Conservation (phyloP, 2,797 vertebrate species). For the Emys orbicularis region DNA sequence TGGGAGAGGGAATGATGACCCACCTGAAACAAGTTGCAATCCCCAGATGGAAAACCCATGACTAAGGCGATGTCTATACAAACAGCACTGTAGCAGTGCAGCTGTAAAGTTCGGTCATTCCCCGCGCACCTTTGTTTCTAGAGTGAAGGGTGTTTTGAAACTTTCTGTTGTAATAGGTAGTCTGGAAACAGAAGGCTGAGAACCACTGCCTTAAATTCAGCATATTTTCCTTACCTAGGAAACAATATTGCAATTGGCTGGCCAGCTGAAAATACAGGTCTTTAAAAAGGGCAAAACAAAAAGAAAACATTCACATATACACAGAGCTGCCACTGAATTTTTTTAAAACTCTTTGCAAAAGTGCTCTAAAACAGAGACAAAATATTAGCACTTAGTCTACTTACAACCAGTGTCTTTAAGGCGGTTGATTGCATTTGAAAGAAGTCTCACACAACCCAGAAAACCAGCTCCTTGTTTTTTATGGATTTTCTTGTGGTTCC, state of each 20-base stretch:
- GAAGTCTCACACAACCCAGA: slow-evolving; percentile 96
- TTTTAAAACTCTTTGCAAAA: background rate
- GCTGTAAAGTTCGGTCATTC: background rate
- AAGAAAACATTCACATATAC: background rate
- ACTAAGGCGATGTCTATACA: too few relatives aligned
- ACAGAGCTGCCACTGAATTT: background rate
- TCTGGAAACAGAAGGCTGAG: background rate
- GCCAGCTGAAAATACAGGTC: background rate
- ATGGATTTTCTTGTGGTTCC: slow-evolving; percentile 99
- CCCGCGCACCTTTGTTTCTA: background rate
- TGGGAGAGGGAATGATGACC: background rate
- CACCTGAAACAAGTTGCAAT: background rate
- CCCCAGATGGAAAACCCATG: too few relatives aligned
- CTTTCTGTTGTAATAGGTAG: fast-evolving
- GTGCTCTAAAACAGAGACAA: background rate
- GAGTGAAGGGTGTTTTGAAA: background rate
- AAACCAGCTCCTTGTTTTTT: slow-evolving; percentile 99
- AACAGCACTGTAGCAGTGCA: too few relatives aligned
- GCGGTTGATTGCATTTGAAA: slow-evolving; percentile 97
- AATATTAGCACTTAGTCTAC: slow-evolving; percentile 74
- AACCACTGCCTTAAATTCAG: background rate
- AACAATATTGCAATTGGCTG: background rate
- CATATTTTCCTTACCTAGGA: background rate
- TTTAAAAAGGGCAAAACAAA: background rate
- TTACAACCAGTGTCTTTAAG: slow-evolving; percentile 99